Percentiles rank a stretch among this genome's conserved stretches.
Evolutionary conservation across 53 echinoderm and acorn worm species (phyloP).

Genomic region (Astropecten irregularis): DNA sequence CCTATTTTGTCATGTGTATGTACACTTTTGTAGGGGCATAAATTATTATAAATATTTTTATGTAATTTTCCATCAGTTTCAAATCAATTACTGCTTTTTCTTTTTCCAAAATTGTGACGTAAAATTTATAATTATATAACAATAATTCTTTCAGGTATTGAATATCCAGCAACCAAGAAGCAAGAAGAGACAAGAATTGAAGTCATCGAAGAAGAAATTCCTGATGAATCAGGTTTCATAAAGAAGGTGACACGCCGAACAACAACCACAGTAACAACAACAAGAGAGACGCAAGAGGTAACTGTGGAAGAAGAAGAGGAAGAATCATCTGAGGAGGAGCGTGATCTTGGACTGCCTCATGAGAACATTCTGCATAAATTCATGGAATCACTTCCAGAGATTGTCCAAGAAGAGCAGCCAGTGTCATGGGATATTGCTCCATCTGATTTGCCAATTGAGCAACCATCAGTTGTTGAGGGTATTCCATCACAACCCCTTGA

Average conservation of each 20-base stretch:
- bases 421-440: conserved; percentile 35
- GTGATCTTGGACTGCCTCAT: conserved; percentile 78
- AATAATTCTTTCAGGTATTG: conserved; percentile 41
- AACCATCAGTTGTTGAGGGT: conserved; percentile 18
- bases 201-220: conserved; percentile 47
- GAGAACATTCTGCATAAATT: conserved; percentile 81
- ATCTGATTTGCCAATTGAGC: conserved; percentile 16
- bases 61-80: too few relatives aligned
- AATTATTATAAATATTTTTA: too few relatives aligned
- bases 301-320: conserved; percentile 78
- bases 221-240: conserved; percentile 36
- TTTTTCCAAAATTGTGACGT: too few relatives aligned
- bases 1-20: too few relatives aligned
- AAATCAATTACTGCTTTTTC: too few relatives aligned
- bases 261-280: conserved; percentile 63
- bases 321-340: conserved; percentile 53
- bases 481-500: conserved; percentile 32
- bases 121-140: too few relatives aligned
- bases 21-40: too few relatives aligned
- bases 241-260: conserved; percentile 42
- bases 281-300: conserved; percentile 56
- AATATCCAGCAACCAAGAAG: conserved; percentile 1
- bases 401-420: conserved; percentile 37
- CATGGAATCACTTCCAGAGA: conserved; percentile 77
- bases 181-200: conserved; percentile 37